These are phyloP conservation scores for Corythucha ciliata DNA, from an alignment of 2,888 invertebrate species.

Conservation along the genomic window DNA sequence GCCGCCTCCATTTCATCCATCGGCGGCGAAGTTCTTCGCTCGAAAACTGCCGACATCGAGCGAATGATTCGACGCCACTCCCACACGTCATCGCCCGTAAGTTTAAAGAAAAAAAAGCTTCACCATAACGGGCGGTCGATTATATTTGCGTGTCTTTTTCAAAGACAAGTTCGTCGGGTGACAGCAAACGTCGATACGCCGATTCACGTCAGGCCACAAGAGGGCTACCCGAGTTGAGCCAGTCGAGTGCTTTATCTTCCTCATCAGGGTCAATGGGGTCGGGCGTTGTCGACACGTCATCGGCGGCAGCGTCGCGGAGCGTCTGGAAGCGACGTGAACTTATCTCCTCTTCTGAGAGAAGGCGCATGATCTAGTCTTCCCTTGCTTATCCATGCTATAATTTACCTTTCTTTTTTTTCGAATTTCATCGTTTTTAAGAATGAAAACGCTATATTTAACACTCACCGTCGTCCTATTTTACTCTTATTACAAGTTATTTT, in stretches of 20 bases:
- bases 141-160: too few species aligned
- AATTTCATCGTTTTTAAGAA: too few species aligned
- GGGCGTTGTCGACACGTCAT: too few species aligned
- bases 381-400: too few species aligned
- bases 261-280: too few species aligned
- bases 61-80: slow-evolving; percentile 46
- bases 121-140: slow-evolving; percentile 40
- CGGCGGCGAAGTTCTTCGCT: slow-evolving; percentile 55
- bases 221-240: slow-evolving; percentile 49
- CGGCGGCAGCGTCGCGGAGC: slow-evolving; percentile 37
- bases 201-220: slow-evolving; percentile 52
- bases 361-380: too few species aligned
- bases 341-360: too few species aligned
- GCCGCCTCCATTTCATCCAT: slow-evolving; percentile 49
- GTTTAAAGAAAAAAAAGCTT: slow-evolving; percentile 17
- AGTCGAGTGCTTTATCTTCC: too few species aligned
- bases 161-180: slow-evolving; percentile 51
- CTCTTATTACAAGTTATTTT: too few species aligned
- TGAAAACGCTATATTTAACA: too few species aligned
- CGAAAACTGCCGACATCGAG: slow-evolving; percentile 59
- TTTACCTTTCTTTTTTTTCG: too few species aligned
- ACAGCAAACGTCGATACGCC: slow-evolving; percentile 51
- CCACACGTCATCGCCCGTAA: slow-evolving; percentile 38
- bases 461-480: too few species aligned
- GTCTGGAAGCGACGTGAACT: slow-evolving; percentile 72